Conservation (phyloP, 2,797 vertebrate genomes). For the Psittacula echo region DNA sequence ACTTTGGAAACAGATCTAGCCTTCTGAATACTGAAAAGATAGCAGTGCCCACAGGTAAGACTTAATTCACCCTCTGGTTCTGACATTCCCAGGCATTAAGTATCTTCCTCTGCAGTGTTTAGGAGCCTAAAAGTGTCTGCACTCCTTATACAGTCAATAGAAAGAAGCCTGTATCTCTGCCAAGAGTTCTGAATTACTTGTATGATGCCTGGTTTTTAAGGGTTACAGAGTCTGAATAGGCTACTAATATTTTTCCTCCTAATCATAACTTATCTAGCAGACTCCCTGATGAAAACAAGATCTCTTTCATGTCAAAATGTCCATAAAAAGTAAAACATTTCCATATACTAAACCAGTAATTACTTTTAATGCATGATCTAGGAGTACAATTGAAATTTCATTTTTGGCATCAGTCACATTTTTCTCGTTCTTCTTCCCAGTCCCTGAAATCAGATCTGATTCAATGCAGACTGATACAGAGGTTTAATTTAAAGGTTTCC, state of each 20-base stretch:
- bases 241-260: not conserved
- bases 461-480: not conserved
- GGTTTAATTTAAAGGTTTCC: slow-evolving; percentile 29
- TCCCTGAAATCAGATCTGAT: not conserved
- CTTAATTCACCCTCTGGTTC: not conserved
- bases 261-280: not conserved
- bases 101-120: not conserved
- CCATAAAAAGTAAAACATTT: not conserved
- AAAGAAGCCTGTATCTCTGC: not conserved
- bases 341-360: not conserved
- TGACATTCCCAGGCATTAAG: not conserved
- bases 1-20: not conserved
- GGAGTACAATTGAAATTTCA: not conserved
- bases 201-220: not conserved
- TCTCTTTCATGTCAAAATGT: slow-evolving; percentile 9
- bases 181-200: not conserved
- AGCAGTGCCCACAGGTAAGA: not conserved
- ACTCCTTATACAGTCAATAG: not conserved
- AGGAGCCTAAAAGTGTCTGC: not conserved
- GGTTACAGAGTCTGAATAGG: not conserved
- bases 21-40: not conserved
- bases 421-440: not conserved
- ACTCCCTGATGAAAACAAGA: not conserved
- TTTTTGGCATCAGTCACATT: not conserved
- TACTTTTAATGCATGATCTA: not conserved